Base-by-base conservation (phyloP, 2,797 vertebrate genomes). In the Australoheros facetus region DNA sequence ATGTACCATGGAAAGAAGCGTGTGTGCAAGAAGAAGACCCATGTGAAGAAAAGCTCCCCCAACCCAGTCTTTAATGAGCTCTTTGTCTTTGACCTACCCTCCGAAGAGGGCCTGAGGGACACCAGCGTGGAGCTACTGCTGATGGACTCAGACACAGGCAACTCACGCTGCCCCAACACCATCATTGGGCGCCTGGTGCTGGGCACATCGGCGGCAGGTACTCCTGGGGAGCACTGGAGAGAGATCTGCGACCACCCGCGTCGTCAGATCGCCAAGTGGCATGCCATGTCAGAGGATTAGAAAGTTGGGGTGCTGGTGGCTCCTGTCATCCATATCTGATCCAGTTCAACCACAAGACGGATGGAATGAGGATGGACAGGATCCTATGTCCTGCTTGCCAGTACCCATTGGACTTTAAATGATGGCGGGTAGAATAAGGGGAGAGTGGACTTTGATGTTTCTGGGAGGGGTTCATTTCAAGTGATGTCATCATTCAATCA, bases 61-160 rank as follows among this genome's bases (percentile, higher is more conserved):
- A 99, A 99, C 83, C 98, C 98, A 0, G 98, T 99, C 81, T 99
- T 99, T 93, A 99, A 99, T 8, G 97, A 99, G 96, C 96, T 98
- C 70, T 99, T 99, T 90, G 97, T 98, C 74, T 99, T 99, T 87
- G 98, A 99, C 85, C 96, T 99, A 90, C 97, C 98, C 84, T 98
- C 96, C 13, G 96, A 98, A 73, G 95, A 96, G 64, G 95, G 97
- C 55, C 96, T 99, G 81, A 95, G 96, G 89, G 97, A 98, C 91
- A 98, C 98, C 94, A 98, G 96, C 73, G 97, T 99, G 92, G 98
- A 99, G 93, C 97, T 99, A 90, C 95, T 99, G 85, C 97, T 99
- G 93, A 95, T 99, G 95, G 98, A 99, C 97, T 99, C 97, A 34
- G 97, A 97, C 62, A 94, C 95, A 21, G 87, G 85, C 73, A 81